Conservation (phyloP, 2,113 vertebrate genomes). For the Stigmatopora nigra region DNA sequence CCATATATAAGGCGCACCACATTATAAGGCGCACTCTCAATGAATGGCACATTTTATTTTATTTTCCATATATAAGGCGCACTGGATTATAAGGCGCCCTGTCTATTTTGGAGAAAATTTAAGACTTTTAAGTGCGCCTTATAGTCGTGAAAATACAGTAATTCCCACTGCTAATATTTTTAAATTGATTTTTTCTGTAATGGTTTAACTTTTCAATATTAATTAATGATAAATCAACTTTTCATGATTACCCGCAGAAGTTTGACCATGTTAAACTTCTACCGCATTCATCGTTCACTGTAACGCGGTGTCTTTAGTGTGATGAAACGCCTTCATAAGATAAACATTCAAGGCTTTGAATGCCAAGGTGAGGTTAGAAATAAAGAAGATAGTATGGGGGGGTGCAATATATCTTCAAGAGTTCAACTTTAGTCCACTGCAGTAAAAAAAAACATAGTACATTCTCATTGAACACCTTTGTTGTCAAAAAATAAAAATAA, state of each 20-base stretch:
- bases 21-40: too few species aligned
- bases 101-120: too few species aligned
- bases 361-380: neutral
- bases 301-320: neutral
- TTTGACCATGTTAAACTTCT: neutral
- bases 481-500: too few species aligned
- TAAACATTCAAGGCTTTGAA: neutral
- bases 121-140: too few species aligned
- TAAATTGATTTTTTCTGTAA: neutral
- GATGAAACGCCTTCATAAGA: neutral
- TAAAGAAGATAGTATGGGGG: neutral
- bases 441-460: constrained; percentile 10
- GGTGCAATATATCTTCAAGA: constrained; percentile 7
- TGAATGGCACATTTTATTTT: too few species aligned
- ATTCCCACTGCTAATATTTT: neutral
- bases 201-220: neutral
- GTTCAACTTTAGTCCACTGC: constrained; percentile 13
- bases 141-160: too few species aligned
- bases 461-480: neutral
- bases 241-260: neutral
- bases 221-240: neutral
- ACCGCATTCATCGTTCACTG: neutral
- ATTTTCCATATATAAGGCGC: too few species aligned
- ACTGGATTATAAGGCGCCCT: too few species aligned
- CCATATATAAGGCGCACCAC: too few species aligned